Evolutionary conservation across 2,797 vertebrate species (phyloP), one percentile per base, ranked within the genome.

Genomic region (Peromyscus attwateri): DNA sequence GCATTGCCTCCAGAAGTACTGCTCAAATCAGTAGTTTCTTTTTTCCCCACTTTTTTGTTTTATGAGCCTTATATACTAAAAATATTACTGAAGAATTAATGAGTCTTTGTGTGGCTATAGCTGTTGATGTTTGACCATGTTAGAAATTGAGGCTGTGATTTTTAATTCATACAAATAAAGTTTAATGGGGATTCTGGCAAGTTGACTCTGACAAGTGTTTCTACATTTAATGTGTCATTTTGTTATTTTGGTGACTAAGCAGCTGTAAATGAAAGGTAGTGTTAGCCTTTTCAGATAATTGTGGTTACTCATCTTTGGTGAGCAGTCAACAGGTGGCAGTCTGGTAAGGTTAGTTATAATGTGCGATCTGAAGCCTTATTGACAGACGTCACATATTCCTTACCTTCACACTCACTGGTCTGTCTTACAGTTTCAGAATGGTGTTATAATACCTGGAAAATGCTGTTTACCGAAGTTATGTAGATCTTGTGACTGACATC

Each of bases 121-220:
- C 31, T 75, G 0, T 82, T 92, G 70, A 79, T 84, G 43, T 49
- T 94, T 94, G 40, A 55, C 49, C 14, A 1, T 70, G 29, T 87
- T 94, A 91, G 75, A 92, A 94, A 87, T 88, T 94, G 96, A 96
- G 84, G 55, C 16, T 25, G 34, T 75, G 49, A 89, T 91, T 80
- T 96, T 85, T 0, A 75, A 96, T 87, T 71, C 17, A 88, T 57
- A 71, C 34, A 43, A 90, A 34, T 37, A 94, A 92, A 93, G 80
- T 71, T 92, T 84, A 89, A 11, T 91, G 31, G 94, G 25, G 83
- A 75, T 92, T 16, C 75, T 37, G 31, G n/a, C 57, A 81, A 27
- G n/a, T 95, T 31, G 34, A 46, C 64, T 95, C 60, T 91, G 4
- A 21, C 19, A 17, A 6, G 37, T 40, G 6, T 87, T 71, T 87